Evolutionary conservation across 2,888 invertebrate species (phyloP).

Genomic region (Theretra japonica): DNA sequence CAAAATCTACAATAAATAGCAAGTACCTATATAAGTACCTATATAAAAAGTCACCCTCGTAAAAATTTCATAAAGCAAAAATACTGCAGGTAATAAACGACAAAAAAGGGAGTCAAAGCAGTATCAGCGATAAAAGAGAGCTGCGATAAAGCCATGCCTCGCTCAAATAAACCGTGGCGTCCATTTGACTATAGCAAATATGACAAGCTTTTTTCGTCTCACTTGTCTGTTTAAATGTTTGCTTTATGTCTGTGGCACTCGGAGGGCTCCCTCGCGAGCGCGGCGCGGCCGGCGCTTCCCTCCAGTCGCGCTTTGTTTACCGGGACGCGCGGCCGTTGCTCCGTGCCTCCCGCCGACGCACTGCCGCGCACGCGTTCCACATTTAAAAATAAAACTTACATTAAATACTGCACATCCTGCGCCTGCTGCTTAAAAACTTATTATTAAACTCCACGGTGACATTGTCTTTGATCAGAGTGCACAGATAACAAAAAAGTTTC

Average conservation of each 20-base stretch:
- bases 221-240: constrained; percentile 65
- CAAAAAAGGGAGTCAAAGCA: constrained; percentile 16
- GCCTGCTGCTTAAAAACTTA: constrained; percentile 35
- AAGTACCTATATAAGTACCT: not conserved
- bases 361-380: constrained; percentile 53
- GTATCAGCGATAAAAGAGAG: constrained; percentile 13
- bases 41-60: not conserved
- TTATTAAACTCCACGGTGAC: constrained; percentile 27
- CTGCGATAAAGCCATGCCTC: constrained; percentile 30
- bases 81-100: constrained; percentile 12
- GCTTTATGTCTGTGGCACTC: constrained; percentile 62
- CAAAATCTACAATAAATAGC: not conserved
- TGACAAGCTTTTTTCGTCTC: constrained; percentile 54
- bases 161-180: constrained; percentile 18
- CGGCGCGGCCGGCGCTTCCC: constrained; percentile 45
- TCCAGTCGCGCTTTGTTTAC: constrained; percentile 75
- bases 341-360: constrained; percentile 43
- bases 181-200: constrained; percentile 43
- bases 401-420: constrained; percentile 48
- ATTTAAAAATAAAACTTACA: constrained; percentile 68
- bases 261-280: constrained; percentile 59
- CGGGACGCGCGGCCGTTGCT: constrained; percentile 70
- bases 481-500: not conserved
- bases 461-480: constrained; percentile 15
- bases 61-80: constrained; percentile 11